A percentile compares a stretch with the other conserved stretches of the same genome.
These are phyloP conservation scores for Drosophila differens DNA, from an alignment of 2,888 invertebrate species.

Conservation along the genomic window DNA sequence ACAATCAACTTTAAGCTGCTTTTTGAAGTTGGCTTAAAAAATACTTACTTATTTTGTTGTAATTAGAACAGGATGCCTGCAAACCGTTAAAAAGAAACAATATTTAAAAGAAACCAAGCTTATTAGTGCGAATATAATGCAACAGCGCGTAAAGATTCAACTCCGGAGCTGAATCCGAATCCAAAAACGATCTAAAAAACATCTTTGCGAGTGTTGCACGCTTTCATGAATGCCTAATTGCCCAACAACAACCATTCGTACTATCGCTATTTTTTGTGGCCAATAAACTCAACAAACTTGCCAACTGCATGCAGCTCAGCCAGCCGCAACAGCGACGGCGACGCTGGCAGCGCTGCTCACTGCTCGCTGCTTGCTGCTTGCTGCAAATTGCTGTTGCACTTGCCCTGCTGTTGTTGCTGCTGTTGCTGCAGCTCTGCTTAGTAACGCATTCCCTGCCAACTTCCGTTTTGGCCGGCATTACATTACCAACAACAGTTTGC, in stretches of 20 bases:
- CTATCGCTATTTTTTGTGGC: slow-evolving; percentile 68
- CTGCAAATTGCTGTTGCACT: slow-evolving; percentile 41
- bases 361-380: slow-evolving; percentile 9
- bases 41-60: slow-evolving; percentile 26
- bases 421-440: slow-evolving; percentile 11
- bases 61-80: slow-evolving; percentile 61
- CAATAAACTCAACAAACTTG: slow-evolving; percentile 71
- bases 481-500: slow-evolving; percentile 45
- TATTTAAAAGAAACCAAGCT: slow-evolving; percentile 16
- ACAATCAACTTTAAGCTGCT: slow-evolving; percentile 14
- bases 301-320: slow-evolving; percentile 70
- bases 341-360: slow-evolving; percentile 24
- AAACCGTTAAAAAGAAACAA: slow-evolving; percentile 35
- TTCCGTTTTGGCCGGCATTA: slow-evolving; percentile 60
- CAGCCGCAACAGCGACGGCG: slow-evolving; percentile 65
- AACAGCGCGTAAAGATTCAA: slow-evolving; percentile 66
- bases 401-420: slow-evolving; percentile 30
- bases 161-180: slow-evolving; percentile 21
- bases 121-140: slow-evolving; percentile 56
- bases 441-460: slow-evolving; percentile 35
- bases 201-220: slow-evolving; percentile 58
- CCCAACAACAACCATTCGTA: slow-evolving; percentile 33
- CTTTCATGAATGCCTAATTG: slow-evolving; percentile 73
- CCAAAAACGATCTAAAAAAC: slow-evolving; percentile 13
- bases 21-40: slow-evolving; percentile 14